phyloP scores from a whole-genome alignment of 2,797 vertebrate genomes.

The Acrossocheilus wenchowensis region DNA sequence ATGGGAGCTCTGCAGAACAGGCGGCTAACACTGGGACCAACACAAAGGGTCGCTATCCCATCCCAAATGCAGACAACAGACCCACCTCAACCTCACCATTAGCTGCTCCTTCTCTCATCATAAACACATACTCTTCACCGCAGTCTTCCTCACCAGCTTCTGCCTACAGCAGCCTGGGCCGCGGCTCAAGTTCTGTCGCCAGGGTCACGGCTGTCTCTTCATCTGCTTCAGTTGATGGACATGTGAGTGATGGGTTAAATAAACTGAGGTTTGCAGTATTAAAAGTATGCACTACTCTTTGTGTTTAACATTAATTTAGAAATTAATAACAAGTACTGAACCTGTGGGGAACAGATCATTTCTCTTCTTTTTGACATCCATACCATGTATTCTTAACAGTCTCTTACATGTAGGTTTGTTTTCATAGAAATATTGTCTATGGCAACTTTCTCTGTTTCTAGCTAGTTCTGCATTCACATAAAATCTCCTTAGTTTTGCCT shows the following conservation, averaged over 20 bases:
- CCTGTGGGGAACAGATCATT: not conserved
- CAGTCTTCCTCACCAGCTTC: conserved; percentile 69
- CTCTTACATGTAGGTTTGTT: not conserved
- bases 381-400: not conserved
- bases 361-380: not conserved
- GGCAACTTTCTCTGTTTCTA: not conserved
- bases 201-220: conserved; percentile 55
- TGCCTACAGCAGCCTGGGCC: conserved; percentile 65
- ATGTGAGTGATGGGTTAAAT: conserved; percentile 67
- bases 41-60: conserved; percentile 65
- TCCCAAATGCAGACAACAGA: conserved; percentile 64
- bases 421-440: not conserved
- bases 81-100: conserved; percentile 57
- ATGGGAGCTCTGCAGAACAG: conserved; percentile 52
- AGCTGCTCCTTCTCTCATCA: conserved; percentile 37
- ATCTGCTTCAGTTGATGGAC: conserved; percentile 42
- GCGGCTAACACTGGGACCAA: not conserved
- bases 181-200: conserved; percentile 54
- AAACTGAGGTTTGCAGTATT: not conserved
- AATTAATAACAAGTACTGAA: not conserved
- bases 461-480: not conserved
- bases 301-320: not conserved
- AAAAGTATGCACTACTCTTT: not conserved
- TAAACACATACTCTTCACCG: conserved; percentile 67
- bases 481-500: not conserved